Evolutionary conservation across 1,140 invertebrate species (phyloP), one percentile per base, ranked within the genome.

Genomic region (Heliothis virescens): DNA sequence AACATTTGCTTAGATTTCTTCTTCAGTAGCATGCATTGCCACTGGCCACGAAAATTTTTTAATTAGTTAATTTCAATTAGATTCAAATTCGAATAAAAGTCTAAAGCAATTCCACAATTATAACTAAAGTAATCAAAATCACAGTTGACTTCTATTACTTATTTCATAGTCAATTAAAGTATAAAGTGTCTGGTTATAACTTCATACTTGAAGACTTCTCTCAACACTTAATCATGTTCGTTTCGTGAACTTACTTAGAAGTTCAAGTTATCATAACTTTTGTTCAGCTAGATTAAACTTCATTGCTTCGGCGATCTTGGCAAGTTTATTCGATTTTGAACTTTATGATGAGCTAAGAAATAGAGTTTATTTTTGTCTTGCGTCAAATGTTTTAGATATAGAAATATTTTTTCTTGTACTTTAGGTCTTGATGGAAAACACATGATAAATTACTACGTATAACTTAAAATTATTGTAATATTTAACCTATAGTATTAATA

Each of bases 221-320:
- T 21, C 11, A 16, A 26, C 57, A 12, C 57, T 59, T 59, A 59
- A 59, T 59, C 57, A 59, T 59, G 57, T 59, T 59, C 57, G 57
- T 59, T 59, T 59, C 26, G 18, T 59, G 57, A 26, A 59, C 13
- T 63, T 41, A 34, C 60, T 63, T 5, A n/a, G 60, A 63, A 63
- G 11, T 59, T 59, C 21, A 59, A 21, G 60, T 10, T 41, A 63
- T 63, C 60, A 63, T 41, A 63, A 63, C 29, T 63, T 63, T 63
- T 63, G 60, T 63, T 63, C 60, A 29, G n/a, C 21, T 59, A 59
- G 57, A 59, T 59, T 59, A 59, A 59, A 59, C 57, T 59, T 59
- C 57, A 59, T 59, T 59, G 57, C 57, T 59, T 41, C 60, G 11
- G 34, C 15, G 26, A 41, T 63, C 26, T 41, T 41, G 60, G 12